Conservation (phyloP, 2,888 invertebrate species). For the Mystacides longicornis region DNA sequence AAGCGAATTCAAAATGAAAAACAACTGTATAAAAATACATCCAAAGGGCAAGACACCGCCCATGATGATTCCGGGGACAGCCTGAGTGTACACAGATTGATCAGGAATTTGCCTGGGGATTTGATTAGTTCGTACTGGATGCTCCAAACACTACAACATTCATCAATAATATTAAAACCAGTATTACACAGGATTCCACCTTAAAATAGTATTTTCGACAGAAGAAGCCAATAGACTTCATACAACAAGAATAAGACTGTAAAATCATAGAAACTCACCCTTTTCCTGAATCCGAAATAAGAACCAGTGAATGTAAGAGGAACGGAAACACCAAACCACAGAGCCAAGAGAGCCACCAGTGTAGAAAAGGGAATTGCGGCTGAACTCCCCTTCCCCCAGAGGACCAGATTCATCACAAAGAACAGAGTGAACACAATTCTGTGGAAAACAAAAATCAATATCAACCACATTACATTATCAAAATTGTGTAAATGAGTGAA, state of each 20-base stretch:
- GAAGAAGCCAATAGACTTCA: too few species aligned
- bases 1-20: conserved; percentile 97
- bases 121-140: conserved; percentile 97
- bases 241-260: too few species aligned
- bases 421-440: conserved; percentile 95
- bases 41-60: conserved; percentile 98
- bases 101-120: conserved; percentile 98
- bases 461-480: too few species aligned
- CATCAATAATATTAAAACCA: too few species aligned
- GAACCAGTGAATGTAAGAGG: conserved; percentile 97
- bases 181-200: too few species aligned
- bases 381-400: conserved; percentile 94
- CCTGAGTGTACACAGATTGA: conserved; percentile 95
- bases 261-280: too few species aligned
- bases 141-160: conserved; percentile 80
- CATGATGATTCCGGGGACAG: conserved; percentile 94
- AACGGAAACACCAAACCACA: conserved; percentile 98
- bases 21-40: conserved; percentile 97
- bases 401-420: conserved; percentile 92
- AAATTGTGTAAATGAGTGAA: too few species aligned
- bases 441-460: too few species aligned
- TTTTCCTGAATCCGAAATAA: conserved; percentile 96
- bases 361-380: conserved; percentile 97
- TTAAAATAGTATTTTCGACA: too few species aligned
- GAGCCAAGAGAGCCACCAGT: conserved; percentile 81